A percentile compares a stretch with the other conserved stretches of the same genome.
phyloP scores from a whole-genome alignment of 2,888 invertebrate species.

The Drosophila fungiperda region DNA sequence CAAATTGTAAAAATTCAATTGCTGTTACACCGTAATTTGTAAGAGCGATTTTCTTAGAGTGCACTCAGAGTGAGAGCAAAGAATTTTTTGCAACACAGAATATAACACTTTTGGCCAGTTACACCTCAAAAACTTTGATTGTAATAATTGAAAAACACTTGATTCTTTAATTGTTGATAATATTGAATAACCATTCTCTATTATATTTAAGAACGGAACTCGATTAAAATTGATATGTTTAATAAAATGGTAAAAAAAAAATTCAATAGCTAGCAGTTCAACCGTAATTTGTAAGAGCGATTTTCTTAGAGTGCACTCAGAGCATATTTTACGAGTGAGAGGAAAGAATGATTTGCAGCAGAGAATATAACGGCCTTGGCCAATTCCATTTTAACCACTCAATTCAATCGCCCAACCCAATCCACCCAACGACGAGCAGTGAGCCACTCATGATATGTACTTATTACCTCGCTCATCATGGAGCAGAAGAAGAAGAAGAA shows the following conservation, averaged over 20 bases:
- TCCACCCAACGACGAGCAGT: not conserved
- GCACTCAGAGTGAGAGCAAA: slow-evolving; percentile 1
- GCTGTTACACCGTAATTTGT: not conserved
- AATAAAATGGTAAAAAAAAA: no score
- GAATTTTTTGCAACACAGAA: not conserved
- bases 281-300: no score
- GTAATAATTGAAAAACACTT: no score
- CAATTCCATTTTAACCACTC: not conserved
- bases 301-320: not conserved
- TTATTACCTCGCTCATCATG: slow-evolving; percentile 8
- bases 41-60: not conserved
- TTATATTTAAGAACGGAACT: no score
- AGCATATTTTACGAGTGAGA: not conserved
- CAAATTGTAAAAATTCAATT: not conserved
- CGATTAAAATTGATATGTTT: no score
- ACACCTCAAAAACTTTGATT: not conserved
- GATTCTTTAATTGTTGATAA: no score
- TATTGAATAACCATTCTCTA: no score
- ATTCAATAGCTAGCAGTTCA: no score
- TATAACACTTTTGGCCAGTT: not conserved
- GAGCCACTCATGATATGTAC: slow-evolving; percentile 15
- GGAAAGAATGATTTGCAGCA: not conserved
- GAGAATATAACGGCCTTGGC: not conserved
- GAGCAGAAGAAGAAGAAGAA: not conserved
- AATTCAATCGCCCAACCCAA: not conserved